Conservation (phyloP, 2,888 invertebrate species). For the Chaetoderma sp. region DNA sequence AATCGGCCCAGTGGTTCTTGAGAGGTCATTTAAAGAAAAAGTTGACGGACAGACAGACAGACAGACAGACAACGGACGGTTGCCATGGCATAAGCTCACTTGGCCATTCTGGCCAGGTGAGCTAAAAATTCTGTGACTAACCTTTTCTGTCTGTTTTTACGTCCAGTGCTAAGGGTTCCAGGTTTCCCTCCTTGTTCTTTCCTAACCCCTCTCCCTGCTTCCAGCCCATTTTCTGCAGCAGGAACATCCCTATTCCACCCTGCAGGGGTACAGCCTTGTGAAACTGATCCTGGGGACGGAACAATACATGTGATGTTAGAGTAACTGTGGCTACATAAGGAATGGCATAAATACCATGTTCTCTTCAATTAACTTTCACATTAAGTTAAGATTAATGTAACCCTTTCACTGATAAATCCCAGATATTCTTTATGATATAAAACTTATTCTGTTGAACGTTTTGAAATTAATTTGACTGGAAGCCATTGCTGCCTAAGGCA, state of each 20-base stretch:
- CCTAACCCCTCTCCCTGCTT: slow-evolving; percentile 96
- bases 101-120: no score
- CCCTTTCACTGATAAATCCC: no score
- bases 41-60: no score
- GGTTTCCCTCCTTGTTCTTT: slow-evolving; percentile 90
- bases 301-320: background rate
- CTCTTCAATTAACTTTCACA: background rate
- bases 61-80: background rate
- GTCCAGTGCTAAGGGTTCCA: slow-evolving; percentile 90
- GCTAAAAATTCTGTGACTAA: no score
- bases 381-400: background rate
- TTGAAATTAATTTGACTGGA: no score
- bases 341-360: background rate
- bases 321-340: no score
- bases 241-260: slow-evolving; percentile 95
- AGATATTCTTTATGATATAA: no score
- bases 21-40: no score
- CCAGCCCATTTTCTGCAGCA: slow-evolving; percentile 99
- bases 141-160: slow-evolving; percentile 97
- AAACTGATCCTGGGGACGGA: slow-evolving; percentile 83
- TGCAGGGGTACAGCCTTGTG: slow-evolving; percentile 89
- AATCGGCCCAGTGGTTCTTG: no score
- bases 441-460: no score
- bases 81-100: no score
- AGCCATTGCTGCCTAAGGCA: no score